Evolutionary conservation across 2,888 invertebrate genomes (phyloP).

Genomic region (Tiliacea aurago): DNA sequence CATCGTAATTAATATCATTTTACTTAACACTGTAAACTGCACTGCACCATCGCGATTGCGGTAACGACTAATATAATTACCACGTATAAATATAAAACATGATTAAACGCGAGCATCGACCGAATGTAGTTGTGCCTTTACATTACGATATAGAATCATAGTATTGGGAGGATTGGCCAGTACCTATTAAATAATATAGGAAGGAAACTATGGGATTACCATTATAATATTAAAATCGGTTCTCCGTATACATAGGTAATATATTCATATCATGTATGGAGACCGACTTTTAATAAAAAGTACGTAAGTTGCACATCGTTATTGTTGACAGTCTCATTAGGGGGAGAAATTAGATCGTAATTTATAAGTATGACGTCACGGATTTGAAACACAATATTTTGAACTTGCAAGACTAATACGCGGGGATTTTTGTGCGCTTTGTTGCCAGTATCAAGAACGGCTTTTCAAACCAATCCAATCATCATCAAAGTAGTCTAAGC

Average conservation of each 20-base stretch:
- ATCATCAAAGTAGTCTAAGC: constrained; percentile 39
- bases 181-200: constrained; percentile 58
- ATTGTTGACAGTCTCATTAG: constrained; percentile 72
- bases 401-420: constrained; percentile 11
- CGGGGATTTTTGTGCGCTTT: not conserved
- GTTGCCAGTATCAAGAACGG: not conserved
- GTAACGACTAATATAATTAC: constrained; percentile 29
- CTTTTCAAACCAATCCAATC: constrained; percentile 5
- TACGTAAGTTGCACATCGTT: constrained; percentile 69
- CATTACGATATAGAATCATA: constrained; percentile 55
- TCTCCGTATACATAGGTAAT: constrained; percentile 56
- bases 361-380: constrained; percentile 58
- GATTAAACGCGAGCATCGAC: constrained; percentile 40
- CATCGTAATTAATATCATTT: constrained; percentile 43
- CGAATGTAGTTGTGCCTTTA: constrained; percentile 54
- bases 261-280: constrained; percentile 62
- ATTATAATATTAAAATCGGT: constrained; percentile 61
- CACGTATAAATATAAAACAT: constrained; percentile 35
- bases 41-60: constrained; percentile 43
- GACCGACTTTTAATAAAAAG: constrained; percentile 60
- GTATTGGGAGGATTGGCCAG: constrained; percentile 71
- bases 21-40: constrained; percentile 49
- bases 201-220: constrained; percentile 31
- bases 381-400: constrained; percentile 67
- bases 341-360: constrained; percentile 61